phyloP scores from a whole-genome alignment of 2,888 invertebrate species.

The Euclidia mi region DNA sequence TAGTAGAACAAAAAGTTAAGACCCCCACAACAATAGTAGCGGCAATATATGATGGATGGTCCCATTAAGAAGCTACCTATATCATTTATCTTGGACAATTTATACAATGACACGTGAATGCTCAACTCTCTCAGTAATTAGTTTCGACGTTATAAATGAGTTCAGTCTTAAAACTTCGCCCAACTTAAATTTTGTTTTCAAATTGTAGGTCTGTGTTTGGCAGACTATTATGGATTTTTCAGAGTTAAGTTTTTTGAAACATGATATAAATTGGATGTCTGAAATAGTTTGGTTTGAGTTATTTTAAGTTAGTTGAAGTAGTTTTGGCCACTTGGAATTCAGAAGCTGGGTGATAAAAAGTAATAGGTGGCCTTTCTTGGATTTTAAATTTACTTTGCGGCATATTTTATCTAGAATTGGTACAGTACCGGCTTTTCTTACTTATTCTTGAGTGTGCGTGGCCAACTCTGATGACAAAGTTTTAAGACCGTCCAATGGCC shows the following conservation, averaged over 20 bases:
- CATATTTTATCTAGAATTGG: too few relatives aligned
- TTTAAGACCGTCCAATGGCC: too few relatives aligned
- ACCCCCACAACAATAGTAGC: slow-evolving; percentile 29
- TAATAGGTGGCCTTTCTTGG: too few relatives aligned
- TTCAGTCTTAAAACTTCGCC: slow-evolving; percentile 40
- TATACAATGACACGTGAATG: slow-evolving; percentile 52
- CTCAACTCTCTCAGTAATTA: slow-evolving; percentile 48
- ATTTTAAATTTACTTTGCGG: too few relatives aligned
- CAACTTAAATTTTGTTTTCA: slow-evolving; percentile 36
- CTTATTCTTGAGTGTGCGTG: too few relatives aligned
- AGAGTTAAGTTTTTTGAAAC: neutral
- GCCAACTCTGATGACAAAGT: too few relatives aligned
- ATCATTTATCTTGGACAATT: slow-evolving; percentile 59
- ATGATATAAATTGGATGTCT: neutral
- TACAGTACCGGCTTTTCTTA: too few relatives aligned
- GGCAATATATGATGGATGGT: slow-evolving; percentile 53
- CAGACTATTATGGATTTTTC: neutral
- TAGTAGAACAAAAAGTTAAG: slow-evolving; percentile 36
- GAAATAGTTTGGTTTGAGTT: neutral
- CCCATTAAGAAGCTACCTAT: slow-evolving; percentile 49
- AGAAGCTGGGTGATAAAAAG: too few relatives aligned
- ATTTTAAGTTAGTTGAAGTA: too few relatives aligned
- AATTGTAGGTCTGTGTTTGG: slow-evolving; percentile 12
- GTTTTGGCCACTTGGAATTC: too few relatives aligned
- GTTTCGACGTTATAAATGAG: slow-evolving; percentile 54